Evolutionary conservation across 2,113 vertebrate species (phyloP), one percentile per base, ranked within the genome.

Genomic region (Apistogramma diplotaenia): DNA sequence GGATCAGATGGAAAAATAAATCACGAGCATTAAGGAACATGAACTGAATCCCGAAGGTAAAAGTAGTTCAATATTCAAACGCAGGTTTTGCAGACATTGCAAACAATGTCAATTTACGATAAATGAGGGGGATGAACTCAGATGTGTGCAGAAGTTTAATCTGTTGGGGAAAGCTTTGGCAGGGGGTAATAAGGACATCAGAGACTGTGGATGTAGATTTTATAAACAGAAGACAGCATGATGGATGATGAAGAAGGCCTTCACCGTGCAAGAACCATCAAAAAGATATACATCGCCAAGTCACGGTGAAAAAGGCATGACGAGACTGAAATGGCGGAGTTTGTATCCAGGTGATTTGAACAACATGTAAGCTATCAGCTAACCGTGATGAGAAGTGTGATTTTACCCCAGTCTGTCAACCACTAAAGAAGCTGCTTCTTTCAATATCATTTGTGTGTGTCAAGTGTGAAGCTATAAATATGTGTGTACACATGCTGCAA

Each of bases 1-100:
- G 74, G 72, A 86, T 89, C 72, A 81, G 86, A 85, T 89, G 82
- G 83, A 89, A 89, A 91, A 89, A 89, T 89, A 91, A 91, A 91
- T 90, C 90, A 89, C 61, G 76, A 88, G 76, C 80, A 88, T 84
- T 88, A 88, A 84, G 78, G 70, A 87, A 85, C 78, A 77, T 70
- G 77, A 78, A 75, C 61, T 23, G 77, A 86, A 86, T 89, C 82
- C 88, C 90, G 21, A 76, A 84, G 74, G 87, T 80, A 51, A 86
- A 75, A 56, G 9, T 54, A 25, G 54, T 65, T 40, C 56, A 79
- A 78, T 43, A 84, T 83, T 85, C 81, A 87, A 85, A 87, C 37
- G n/a, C 37, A 58, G 35, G 11, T 79, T 91, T 62, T 88, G 85
- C 85, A 54, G 79, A 85, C 79, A 78, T 72, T 84, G 85, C 84